Evolutionary conservation across 1,140 invertebrate genomes (phyloP), one percentile per base, ranked within the genome.

Genomic region (Drosophila grimshawi): DNA sequence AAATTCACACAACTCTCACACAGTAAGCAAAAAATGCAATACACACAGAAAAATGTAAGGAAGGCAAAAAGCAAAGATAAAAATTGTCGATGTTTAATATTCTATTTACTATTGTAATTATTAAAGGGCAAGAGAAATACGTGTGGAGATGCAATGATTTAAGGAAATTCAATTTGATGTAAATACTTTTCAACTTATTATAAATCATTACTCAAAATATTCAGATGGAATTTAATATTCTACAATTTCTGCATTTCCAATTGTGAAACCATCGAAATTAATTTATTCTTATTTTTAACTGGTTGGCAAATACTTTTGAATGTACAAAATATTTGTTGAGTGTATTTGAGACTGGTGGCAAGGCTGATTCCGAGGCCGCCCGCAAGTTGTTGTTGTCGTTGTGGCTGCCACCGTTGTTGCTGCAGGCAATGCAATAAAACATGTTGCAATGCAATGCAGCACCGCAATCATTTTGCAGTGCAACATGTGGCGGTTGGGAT

Each of bases 391-490:
- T 57, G 45, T 19, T 55, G 39, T 8, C 41, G 30, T 30, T 56
- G 56, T 32, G 53, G 33, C 7, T 43, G 46, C 29, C 27, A 37
- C 8, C 35, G 46, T 19, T 52, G 30, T 19, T 70, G 81, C 27
- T 67, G 57, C 70, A 45, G 74, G 45, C 78, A 78, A 62, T 49
- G 74, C 82, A 86, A 79, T 86, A 75, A 86, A 86, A 86, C 85
- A 81, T 86, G 78, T 86, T 78, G 76, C 78, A 86, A 67, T 74
- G 60, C 71, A 45, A 27, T 39, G 33, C 70, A 48, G 55, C 49
- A 78, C 71, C 78, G 61, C 73, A 78, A 76, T 82, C 60, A 77
- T 77, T 85, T 70, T 56, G 62, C 77, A 62, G 46, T 78, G 76
- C 78, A 77, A 77, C 68, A 67, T 76, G 61, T 78, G 62, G 57